Evolutionary conservation across 1,140 invertebrate species (phyloP).

Genomic region (Diorhabda sublineata): DNA sequence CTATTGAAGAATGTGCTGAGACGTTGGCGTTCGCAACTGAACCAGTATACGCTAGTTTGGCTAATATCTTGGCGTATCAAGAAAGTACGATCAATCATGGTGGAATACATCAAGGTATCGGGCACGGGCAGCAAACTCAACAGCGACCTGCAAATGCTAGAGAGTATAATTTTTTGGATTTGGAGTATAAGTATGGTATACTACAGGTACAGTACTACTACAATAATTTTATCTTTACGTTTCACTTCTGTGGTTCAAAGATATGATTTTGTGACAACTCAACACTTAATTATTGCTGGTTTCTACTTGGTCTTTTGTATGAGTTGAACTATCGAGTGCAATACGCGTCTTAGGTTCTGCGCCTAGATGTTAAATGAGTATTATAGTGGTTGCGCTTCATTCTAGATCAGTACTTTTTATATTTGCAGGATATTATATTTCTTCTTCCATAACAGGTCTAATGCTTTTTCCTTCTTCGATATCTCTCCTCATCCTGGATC

Average conservation of each 20-base stretch:
- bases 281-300: too few relatives aligned
- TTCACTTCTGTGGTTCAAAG: too few relatives aligned
- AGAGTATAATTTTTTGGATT: constrained; percentile 83
- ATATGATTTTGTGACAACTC: too few relatives aligned
- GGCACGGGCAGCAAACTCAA: constrained; percentile 45
- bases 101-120: constrained; percentile 45
- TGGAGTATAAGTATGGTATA: constrained; percentile 90
- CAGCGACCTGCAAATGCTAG: constrained; percentile 59
- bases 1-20: constrained; percentile 75
- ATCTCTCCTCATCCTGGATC: too few relatives aligned
- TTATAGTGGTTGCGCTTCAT: too few relatives aligned
- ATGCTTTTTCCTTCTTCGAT: background rate
- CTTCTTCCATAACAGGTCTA: background rate
- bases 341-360: too few relatives aligned
- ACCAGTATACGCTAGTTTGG: constrained; percentile 79
- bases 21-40: constrained; percentile 91
- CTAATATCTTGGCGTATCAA: constrained; percentile 77
- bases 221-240: background rate
- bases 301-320: too few relatives aligned
- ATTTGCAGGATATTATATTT: background rate
- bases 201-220: constrained; percentile 65
- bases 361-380: too few relatives aligned
- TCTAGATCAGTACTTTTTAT: too few relatives aligned
- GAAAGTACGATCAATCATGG: constrained; percentile 45
- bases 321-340: too few relatives aligned